Conservation (phyloP, 2,888 invertebrate genomes). For the Melanostoma scalare region DNA sequence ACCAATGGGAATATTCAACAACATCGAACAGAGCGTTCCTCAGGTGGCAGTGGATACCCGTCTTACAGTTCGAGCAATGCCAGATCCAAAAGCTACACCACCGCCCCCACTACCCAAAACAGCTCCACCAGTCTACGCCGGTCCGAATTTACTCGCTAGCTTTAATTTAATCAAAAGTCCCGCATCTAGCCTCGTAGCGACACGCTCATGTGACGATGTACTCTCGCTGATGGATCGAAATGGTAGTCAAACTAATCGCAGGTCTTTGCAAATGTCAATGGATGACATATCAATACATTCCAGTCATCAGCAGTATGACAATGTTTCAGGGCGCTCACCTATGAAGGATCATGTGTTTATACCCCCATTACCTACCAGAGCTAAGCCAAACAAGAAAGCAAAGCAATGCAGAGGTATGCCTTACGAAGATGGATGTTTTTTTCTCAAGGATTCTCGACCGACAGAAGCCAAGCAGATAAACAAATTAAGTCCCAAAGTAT, state of each 20-base stretch:
- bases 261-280: conserved; percentile 83
- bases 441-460: conserved; percentile 74
- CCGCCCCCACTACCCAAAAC: conserved; percentile 64
- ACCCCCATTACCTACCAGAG: conserved; percentile 60
- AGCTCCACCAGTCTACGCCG: conserved; percentile 48
- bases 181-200: conserved; percentile 78
- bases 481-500: conserved; percentile 87
- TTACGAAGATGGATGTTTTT: conserved; percentile 56
- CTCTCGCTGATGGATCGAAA: conserved; percentile 81
- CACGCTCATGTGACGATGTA: conserved; percentile 84
- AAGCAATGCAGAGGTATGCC: conserved; percentile 25
- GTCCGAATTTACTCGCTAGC: conserved; percentile 80
- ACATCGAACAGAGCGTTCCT: conserved; percentile 70
- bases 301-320: conserved; percentile 55
- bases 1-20: conserved; percentile 79
- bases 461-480: conserved; percentile 59
- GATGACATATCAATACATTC: conserved; percentile 85
- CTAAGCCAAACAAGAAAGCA: conserved; percentile 56
- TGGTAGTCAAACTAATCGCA: conserved; percentile 74
- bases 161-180: conserved; percentile 83
- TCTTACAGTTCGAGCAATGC: conserved; percentile 87
- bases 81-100: conserved; percentile 83
- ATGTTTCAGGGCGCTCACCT: conserved; percentile 54
- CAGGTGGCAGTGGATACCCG: conserved; percentile 74
- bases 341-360: conserved; percentile 75